Conservation (phyloP, 2,113 vertebrate genomes). For the Chaetura pelagica region DNA sequence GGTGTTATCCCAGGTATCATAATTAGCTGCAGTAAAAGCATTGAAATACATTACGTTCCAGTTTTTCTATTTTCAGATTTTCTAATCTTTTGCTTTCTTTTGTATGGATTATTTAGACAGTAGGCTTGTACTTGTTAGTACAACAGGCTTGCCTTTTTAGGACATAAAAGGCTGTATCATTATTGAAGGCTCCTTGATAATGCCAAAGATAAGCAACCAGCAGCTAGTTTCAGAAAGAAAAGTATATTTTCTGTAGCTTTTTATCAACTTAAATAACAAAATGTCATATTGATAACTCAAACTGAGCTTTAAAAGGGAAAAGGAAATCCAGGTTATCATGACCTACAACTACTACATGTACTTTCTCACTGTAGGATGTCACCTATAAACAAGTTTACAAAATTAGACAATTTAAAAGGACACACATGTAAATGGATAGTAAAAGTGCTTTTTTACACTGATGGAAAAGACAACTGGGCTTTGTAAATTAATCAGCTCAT, state of each 20-base stretch:
- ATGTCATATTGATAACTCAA: not conserved
- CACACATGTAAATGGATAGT: not conserved
- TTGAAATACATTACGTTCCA: constrained; percentile 15
- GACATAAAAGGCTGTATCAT: not conserved
- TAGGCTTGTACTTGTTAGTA: not conserved
- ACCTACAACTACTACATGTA: not conserved
- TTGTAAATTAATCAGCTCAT: constrained; percentile 2
- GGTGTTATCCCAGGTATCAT: constrained; percentile 14
- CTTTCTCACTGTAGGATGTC: not conserved
- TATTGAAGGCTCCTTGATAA: not conserved
- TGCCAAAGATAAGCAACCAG: not conserved
- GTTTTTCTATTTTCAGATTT: constrained; percentile 32
- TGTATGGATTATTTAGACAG: constrained; percentile 5
- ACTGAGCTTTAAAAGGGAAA: not conserved
- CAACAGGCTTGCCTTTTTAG: not conserved
- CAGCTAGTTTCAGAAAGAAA: constrained; percentile 4
- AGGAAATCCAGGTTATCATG: constrained; percentile 48
- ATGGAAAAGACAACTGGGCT: not conserved
- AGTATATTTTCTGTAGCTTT: not conserved
- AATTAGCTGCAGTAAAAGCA: constrained; percentile 39
- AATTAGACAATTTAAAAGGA: not conserved
- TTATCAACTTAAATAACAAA: not conserved
- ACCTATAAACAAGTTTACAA: not conserved
- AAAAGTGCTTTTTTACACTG: not conserved
- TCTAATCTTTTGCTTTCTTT: not conserved